These are phyloP conservation scores for Alaudala cheleensis DNA, from an alignment of 2,113 vertebrate species.

Conservation along the genomic window DNA sequence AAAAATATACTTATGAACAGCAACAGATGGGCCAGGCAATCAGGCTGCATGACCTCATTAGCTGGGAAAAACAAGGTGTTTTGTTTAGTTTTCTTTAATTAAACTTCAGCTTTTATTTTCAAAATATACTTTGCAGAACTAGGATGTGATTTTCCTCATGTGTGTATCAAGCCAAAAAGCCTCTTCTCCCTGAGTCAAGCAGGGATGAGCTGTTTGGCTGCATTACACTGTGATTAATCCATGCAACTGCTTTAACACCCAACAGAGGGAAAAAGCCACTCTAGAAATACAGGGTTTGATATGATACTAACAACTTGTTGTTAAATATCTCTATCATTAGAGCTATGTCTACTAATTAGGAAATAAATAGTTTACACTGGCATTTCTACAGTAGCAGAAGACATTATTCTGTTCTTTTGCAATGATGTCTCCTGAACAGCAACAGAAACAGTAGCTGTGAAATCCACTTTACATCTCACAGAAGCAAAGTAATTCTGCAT, in stretches of 20 bases:
- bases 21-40: constrained; percentile 49
- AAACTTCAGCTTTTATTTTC: constrained; percentile 30
- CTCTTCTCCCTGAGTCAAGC: background rate
- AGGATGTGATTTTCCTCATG: background rate
- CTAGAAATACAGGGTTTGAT: background rate
- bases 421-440: background rate
- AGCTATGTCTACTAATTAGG: background rate
- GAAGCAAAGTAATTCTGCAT: background rate
- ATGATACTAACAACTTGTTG: background rate
- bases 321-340: background rate
- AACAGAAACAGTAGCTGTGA: constrained; percentile 16
- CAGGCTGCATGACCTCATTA: constrained; percentile 41
- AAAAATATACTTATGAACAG: constrained; percentile 22
- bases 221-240: background rate
- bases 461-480: background rate
- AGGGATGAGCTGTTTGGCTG: background rate
- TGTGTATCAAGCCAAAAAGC: background rate
- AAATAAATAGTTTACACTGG: background rate
- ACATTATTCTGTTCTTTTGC: background rate
- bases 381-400: background rate
- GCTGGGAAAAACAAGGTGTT: background rate
- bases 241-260: background rate
- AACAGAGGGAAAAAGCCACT: background rate
- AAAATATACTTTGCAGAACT: constrained; percentile 5
- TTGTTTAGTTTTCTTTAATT: background rate